These are phyloP conservation scores for Lucifuga dentata DNA, from an alignment of 2,113 vertebrate genomes.

Conservation along the genomic window DNA sequence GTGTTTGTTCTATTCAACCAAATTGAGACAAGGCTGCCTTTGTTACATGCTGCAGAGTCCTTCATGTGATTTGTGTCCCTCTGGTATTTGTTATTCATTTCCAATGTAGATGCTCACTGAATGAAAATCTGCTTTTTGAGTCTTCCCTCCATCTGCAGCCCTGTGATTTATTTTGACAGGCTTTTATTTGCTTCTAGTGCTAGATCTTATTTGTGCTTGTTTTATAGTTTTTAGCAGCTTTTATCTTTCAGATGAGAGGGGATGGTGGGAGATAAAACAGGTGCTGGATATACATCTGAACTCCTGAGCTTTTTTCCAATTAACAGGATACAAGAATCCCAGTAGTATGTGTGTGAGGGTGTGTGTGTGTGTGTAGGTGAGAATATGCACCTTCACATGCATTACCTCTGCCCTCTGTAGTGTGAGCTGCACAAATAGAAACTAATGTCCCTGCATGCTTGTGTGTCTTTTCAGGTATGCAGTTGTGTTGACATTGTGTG, in stretches of 20 bases:
- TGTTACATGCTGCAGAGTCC: slow-evolving; percentile 28
- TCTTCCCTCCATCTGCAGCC: slow-evolving; percentile 15
- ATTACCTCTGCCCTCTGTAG: not conserved
- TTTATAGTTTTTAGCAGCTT: slow-evolving; percentile 12
- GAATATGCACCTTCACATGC: not conserved
- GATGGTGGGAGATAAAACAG: slow-evolving; percentile 48
- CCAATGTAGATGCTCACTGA: slow-evolving; percentile 1
- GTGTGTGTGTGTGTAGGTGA: slow-evolving; percentile 1
- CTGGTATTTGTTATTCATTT: slow-evolving; percentile 32
- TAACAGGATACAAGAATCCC: slow-evolving; percentile 27
- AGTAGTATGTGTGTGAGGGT: slow-evolving; percentile 13
- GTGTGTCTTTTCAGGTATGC: too few relatives aligned
- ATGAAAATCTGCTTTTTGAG: slow-evolving; percentile 24
- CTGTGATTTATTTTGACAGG: slow-evolving; percentile 5
- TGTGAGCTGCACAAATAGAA: not conserved
- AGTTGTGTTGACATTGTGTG: not conserved
- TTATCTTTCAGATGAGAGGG: slow-evolving; percentile 23
- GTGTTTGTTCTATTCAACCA: slow-evolving; percentile 59
- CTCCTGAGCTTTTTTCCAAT: slow-evolving; percentile 50
- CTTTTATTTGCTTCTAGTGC: slow-evolving; percentile 39
- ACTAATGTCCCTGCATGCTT: too few relatives aligned
- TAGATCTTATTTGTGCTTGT: slow-evolving; percentile 26
- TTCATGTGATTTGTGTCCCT: slow-evolving; percentile 32
- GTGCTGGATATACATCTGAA: slow-evolving; percentile 49
- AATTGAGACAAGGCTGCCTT: slow-evolving; percentile 29